These are phyloP conservation scores for Hyperoodon ampullatus DNA, from an alignment of 2,113 vertebrate species.

Conservation along the genomic window DNA sequence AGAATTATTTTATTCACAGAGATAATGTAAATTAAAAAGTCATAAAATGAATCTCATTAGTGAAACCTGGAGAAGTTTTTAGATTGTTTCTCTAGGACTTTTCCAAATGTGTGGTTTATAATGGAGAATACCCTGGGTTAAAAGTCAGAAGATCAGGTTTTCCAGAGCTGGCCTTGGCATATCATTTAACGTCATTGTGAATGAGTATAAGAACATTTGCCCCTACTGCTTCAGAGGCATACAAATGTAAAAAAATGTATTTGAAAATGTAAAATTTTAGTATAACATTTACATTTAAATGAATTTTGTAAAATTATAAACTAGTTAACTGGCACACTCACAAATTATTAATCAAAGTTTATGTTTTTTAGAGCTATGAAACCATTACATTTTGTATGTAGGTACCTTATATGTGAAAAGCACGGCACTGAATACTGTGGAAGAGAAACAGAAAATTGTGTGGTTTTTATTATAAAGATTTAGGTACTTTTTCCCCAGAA, in stretches of 20 bases:
- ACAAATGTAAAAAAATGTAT: neutral
- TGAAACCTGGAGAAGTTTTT: neutral
- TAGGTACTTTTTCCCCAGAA: neutral
- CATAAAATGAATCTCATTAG: conserved; percentile 37
- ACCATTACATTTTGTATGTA: conserved; percentile 18
- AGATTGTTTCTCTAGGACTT: neutral
- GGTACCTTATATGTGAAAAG: conserved; percentile 17
- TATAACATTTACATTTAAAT: conserved; percentile 19
- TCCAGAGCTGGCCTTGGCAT: neutral
- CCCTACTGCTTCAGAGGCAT: neutral
- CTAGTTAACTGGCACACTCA: neutral
- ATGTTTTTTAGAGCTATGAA: conserved; percentile 5
- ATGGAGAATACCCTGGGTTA: neutral
- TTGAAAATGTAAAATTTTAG: neutral
- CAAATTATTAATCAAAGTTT: conserved; percentile 17
- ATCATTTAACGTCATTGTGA: conserved; percentile 18
- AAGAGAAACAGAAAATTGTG: neutral
- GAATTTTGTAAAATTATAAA: conserved; percentile 45
- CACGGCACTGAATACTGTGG: neutral
- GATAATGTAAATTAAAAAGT: neutral
- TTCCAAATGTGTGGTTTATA: conserved; percentile 32
- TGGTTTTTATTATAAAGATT: conserved; percentile 19
- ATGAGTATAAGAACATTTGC: conserved; percentile 1
- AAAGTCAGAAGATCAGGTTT: conserved; percentile 33
- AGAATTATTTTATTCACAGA: conserved; percentile 11